Conservation (phyloP, 2,113 vertebrate genomes). For the Dromiciops gliroides region DNA sequence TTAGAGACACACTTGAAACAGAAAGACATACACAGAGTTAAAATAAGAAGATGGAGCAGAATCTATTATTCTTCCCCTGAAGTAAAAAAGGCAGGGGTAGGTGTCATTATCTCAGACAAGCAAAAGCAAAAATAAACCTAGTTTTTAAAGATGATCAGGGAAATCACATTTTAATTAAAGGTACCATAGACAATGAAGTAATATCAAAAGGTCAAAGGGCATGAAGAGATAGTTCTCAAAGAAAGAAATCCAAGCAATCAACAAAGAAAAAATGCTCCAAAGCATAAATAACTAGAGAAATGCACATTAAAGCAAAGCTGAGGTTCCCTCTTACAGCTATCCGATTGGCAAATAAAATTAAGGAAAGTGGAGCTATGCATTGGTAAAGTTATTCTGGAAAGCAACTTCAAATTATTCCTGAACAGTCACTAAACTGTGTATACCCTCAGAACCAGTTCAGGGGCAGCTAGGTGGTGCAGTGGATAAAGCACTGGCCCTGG, state of each 20-base stretch:
- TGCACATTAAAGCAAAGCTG: not conserved
- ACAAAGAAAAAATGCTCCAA: not conserved
- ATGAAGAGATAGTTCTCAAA: not conserved
- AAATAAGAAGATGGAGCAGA: too few species aligned
- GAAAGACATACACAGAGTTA: too few species aligned
- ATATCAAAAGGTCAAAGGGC: not conserved
- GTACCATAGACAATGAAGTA: too few species aligned
- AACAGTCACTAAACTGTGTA: not conserved
- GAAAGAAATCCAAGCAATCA: not conserved
- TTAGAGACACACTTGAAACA: too few species aligned
- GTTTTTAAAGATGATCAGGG: too few species aligned
- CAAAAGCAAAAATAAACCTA: too few species aligned
- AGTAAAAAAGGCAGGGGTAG: too few species aligned
- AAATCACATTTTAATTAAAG: too few species aligned
- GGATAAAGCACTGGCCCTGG: too few species aligned
- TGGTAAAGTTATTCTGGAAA: not conserved
- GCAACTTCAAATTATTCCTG: not conserved
- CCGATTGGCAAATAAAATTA: not conserved
- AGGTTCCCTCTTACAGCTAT: not conserved
- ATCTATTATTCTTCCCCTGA: too few species aligned
- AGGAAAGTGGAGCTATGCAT: not conserved
- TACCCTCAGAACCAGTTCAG: not conserved
- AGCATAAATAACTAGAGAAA: not conserved
- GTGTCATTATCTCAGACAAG: too few species aligned
- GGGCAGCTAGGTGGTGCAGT: too few species aligned